phyloP scores from a whole-genome alignment of 1,140 invertebrate genomes.

The Cataglyphis hispanica region DNA sequence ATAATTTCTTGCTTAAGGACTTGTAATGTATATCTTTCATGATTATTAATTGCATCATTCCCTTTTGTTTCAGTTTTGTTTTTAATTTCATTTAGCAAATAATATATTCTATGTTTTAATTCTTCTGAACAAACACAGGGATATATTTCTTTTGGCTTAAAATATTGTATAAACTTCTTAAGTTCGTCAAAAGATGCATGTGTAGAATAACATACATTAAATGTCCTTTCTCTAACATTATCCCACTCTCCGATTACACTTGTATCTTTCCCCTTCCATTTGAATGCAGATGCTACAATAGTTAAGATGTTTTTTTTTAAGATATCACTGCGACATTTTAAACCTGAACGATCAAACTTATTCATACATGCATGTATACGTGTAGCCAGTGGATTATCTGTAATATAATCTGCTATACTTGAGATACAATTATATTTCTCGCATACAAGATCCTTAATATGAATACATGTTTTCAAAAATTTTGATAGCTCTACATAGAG shows the following conservation, averaged over 20 bases:
- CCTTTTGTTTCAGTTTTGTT: conserved; percentile 26
- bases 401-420: conserved; percentile 83
- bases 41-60: not conserved
- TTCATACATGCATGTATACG: conserved; percentile 85
- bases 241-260: conserved; percentile 79
- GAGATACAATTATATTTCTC: conserved; percentile 83
- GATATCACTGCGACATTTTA: conserved; percentile 74
- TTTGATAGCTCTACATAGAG: conserved; percentile 88
- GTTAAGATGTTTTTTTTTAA: conserved; percentile 76
- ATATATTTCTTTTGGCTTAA: conserved; percentile 86
- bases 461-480: conserved; percentile 86
- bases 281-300: conserved; percentile 86
- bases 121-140: conserved; percentile 85
- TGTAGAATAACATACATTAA: conserved; percentile 89
- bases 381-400: conserved; percentile 78
- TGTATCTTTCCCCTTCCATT: conserved; percentile 85
- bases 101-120: conserved; percentile 38
- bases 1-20: conserved; percentile 55
- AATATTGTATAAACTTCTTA: conserved; percentile 86
- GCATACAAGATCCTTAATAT: conserved; percentile 83
- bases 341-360: conserved; percentile 64
- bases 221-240: conserved; percentile 69
- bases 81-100: conserved; percentile 72
- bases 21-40: conserved; percentile 50
- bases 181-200: conserved; percentile 89